Evolutionary conservation across 1,140 invertebrate genomes (phyloP), one percentile per base, ranked within the genome.

Genomic region (Cherax quadricarinatus): DNA sequence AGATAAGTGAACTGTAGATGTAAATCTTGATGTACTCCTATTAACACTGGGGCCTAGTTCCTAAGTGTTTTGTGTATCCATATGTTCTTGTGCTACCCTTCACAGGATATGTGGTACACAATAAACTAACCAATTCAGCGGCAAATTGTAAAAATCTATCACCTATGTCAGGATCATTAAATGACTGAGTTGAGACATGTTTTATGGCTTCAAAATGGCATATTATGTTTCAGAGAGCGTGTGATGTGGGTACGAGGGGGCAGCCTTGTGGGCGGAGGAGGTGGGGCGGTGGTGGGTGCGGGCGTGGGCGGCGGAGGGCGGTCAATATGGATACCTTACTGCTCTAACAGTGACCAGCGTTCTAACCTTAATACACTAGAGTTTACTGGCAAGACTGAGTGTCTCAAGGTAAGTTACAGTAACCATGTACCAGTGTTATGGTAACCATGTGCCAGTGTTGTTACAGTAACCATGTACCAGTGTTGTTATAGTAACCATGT

Each of bases 261-360:
- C 21, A 79, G 86, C 57, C 30, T 57, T 10, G 53, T 9, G 53
- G 53, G 53, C 53, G 78, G 86, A 12, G 78, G n/a, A 0, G n/a
- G 48, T 14, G 85, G 30, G 48, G 83, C 83, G 0, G 57, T 88
- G 3, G 51, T 70, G 48, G 78, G 75, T 10, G 78, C 51, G 4
- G 73, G 53, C 5, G 78, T 21, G 2, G 75, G 86, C 1, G 21
- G 53, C n/a, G 86, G 48, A 3, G 86, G 86, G n/a, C 75, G 73
- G 7, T 51, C 86, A n/a, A 30, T 88, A 51, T 88, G 86, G 86
- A 88, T 88, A 30, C 86, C 86, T 21, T 88, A 88, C 75, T 88
- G 86, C 24, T 60, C 86, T 1, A 49, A 80, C 24, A 21, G 53
- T 10, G 86, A 88, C 75, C 70, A 57, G 6, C 86, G 86, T 4